Base-by-base conservation (phyloP, 2,888 invertebrate species). In the Drosophila limbata region DNA sequence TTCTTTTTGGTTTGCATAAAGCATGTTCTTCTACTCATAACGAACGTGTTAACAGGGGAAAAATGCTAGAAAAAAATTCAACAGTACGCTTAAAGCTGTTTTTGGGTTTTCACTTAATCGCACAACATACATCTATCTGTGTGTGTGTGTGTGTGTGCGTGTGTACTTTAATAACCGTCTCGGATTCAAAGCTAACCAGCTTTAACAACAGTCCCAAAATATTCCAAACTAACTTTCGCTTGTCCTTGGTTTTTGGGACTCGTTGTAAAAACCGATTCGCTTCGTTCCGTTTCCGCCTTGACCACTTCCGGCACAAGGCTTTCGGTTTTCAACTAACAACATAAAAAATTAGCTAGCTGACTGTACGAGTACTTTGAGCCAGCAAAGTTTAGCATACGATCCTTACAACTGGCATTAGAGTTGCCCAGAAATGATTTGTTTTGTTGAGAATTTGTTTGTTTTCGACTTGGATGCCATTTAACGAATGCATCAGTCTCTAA, bases 51-150 rank as follows among this genome's bases (percentile, higher is more conserved):
- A 81, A 87, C 82, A 76, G 85, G 72, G 44, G 55, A 47, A 78
- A 79, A 84, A 69, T 63, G 74, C 79, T 76, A 82, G 65, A 64
- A 80, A 76, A 69, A 67, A 79, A 86, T 81, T 84, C 72, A 87
- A 82, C 84, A 79, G 76, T 87, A 81, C 72, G 85, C 83, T 80
- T 84, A 88, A 82, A 85, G 85, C 82, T 85, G 83, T 60, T 70
- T 73, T 66, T 37, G 53, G 55, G 62, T 53, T 57, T 55, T 56
- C 51, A 65, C 62, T 61, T 77, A 61, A 31, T 60, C 73, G 21
- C 51, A 70, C 65, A 51, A 64, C 59, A 76, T 51, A 50, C 17
- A 28, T 45, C n/a, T n/a, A 28, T 21, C 21, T 25, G 5, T 25
- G 25, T 50, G 15, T 42, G 21, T 28, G 35, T 39, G 40, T 63